These are phyloP conservation scores for Elgonia sp. DNA, from an alignment of 2,888 invertebrate species.

Conservation along the genomic window DNA sequence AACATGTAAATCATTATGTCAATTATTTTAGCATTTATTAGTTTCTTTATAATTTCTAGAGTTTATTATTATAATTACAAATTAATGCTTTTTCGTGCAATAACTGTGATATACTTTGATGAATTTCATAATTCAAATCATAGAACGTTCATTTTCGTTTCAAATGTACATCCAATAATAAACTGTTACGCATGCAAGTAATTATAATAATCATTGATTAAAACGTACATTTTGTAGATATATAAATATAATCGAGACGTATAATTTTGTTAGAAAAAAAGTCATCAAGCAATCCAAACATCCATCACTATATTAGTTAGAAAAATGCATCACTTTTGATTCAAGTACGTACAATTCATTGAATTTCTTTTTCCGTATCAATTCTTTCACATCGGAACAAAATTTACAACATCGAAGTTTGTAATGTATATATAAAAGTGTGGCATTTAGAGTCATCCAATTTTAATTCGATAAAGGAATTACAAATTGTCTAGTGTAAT, in stretches of 20 bases:
- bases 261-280: too few relatives aligned
- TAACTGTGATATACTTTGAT: slow-evolving; percentile 62
- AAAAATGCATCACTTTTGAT: neutral
- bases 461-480: slow-evolving; percentile 17
- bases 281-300: neutral
- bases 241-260: neutral
- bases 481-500: slow-evolving; percentile 43
- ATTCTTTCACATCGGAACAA: neutral
- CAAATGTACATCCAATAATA: neutral
- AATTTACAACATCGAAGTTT: slow-evolving; percentile 57
- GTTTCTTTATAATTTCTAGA: slow-evolving; percentile 25
- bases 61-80: slow-evolving; percentile 17
- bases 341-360: neutral
- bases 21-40: neutral
- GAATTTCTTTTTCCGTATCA: neutral
- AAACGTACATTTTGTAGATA: neutral
- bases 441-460: slow-evolving; percentile 32
- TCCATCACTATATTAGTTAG: neutral
- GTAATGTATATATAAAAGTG: slow-evolving; percentile 49
- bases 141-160: neutral
- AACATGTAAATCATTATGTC: too few relatives aligned
- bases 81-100: slow-evolving; percentile 27
- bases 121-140: neutral
- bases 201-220: too few relatives aligned
- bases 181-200: neutral